A percentile compares a stretch with the other conserved stretches of the same genome.
Conservation (phyloP, 2,888 invertebrate genomes). For the Brenthis hecate region DNA sequence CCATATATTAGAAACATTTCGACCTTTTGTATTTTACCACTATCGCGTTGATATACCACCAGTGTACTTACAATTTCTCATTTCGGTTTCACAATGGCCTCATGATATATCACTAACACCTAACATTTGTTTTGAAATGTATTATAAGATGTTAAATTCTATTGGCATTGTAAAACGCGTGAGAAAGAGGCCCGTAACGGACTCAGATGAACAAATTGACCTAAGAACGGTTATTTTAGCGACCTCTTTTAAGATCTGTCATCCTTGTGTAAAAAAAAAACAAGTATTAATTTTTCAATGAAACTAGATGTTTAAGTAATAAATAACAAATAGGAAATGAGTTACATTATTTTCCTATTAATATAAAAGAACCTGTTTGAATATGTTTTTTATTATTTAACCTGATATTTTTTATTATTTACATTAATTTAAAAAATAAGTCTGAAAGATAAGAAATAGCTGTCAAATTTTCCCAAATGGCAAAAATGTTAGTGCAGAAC, state of each 20-base stretch:
- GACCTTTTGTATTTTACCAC: conserved; percentile 17
- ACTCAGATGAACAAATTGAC: conserved; percentile 45
- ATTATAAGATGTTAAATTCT: conserved; percentile 26
- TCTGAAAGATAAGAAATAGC: too few relatives aligned
- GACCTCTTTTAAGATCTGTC: conserved; percentile 30
- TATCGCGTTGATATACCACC: conserved; percentile 25
- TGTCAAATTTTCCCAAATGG: too few relatives aligned
- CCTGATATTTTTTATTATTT: too few relatives aligned
- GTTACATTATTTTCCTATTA: too few relatives aligned
- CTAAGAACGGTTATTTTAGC: conserved; percentile 43
- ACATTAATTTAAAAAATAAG: too few relatives aligned
- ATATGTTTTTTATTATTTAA: too few relatives aligned
- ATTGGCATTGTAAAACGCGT: conserved; percentile 45
- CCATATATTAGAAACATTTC: neutral
- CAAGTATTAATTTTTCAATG: neutral
- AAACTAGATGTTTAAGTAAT: too few relatives aligned
- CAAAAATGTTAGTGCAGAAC: too few relatives aligned
- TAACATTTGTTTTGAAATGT: conserved; percentile 22
- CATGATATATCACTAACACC: conserved; percentile 26
- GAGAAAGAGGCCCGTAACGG: conserved; percentile 49
- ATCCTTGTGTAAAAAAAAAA: conserved; percentile 2
- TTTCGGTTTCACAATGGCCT: conserved; percentile 21
- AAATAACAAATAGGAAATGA: too few relatives aligned
- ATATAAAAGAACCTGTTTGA: too few relatives aligned
- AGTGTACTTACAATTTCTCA: conserved; percentile 20